Conservation (phyloP, 2,113 vertebrate genomes). For the mouse (Mus musculus) region DNA sequence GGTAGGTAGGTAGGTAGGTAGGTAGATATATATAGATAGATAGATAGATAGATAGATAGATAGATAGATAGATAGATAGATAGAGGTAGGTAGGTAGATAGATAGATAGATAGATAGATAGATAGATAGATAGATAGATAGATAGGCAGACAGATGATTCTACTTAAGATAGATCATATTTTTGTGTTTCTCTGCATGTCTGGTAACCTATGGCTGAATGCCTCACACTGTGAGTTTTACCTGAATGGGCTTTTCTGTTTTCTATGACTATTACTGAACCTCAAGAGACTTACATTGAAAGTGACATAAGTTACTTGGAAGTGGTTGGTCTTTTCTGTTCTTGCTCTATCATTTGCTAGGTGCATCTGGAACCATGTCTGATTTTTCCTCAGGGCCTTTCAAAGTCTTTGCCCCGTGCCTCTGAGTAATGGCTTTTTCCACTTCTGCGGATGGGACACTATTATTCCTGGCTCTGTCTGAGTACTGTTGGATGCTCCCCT, state of each 20-base stretch:
- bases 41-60: neutral
- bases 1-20: too few species aligned
- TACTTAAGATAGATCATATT: neutral
- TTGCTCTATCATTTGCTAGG: slow-evolving; percentile 49
- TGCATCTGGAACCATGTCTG: neutral
- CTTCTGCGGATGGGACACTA: neutral
- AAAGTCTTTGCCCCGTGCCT: neutral
- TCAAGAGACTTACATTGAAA: neutral
- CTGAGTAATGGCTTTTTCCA: neutral
- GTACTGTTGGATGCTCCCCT: neutral
- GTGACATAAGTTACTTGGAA: slow-evolving; percentile 22
- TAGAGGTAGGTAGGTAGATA: neutral
- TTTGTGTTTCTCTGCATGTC: neutral
- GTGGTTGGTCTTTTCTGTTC: slow-evolving; percentile 15
- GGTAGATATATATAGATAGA: too few species aligned
- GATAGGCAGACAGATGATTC: neutral
- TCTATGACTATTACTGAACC: slow-evolving; percentile 39
- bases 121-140: neutral
- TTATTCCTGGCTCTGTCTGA: neutral
- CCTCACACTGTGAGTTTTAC: neutral
- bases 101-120: neutral
- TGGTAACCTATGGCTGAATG: neutral
- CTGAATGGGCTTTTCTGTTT: neutral
- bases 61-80: neutral
- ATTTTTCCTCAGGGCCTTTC: slow-evolving; percentile 1